These are phyloP conservation scores for Parasteatoda tepidariorum DNA, from an alignment of 1,140 invertebrate genomes.

Conservation along the genomic window DNA sequence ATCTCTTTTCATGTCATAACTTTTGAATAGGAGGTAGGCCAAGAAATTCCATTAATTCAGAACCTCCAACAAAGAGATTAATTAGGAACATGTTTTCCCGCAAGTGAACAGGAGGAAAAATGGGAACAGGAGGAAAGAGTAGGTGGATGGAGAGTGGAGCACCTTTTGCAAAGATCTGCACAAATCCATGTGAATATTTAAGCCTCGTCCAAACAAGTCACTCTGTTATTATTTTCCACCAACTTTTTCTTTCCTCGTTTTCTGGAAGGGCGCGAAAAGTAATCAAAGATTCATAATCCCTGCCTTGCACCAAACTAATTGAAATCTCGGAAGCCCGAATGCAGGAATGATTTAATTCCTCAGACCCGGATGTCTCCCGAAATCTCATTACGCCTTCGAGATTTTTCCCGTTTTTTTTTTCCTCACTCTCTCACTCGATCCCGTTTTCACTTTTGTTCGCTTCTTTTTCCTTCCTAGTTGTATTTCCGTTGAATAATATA, in stretches of 20 bases:
- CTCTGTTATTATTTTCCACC: neutral
- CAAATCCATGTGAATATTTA: constrained; percentile 3
- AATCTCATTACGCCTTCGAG: neutral
- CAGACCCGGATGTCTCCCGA: neutral
- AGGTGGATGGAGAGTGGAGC: neutral
- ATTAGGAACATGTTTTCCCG: neutral
- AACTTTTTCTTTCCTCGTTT: neutral
- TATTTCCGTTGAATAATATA: too few relatives aligned
- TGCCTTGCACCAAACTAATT: neutral
- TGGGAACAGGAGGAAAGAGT: neutral
- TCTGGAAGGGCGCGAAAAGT: neutral
- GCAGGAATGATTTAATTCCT: neutral
- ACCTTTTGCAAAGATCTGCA: neutral
- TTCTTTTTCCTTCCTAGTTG: too few relatives aligned
- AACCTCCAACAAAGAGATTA: neutral
- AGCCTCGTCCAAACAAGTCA: neutral
- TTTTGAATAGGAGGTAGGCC: too few relatives aligned
- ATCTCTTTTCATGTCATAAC: too few relatives aligned
- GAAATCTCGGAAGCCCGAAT: neutral
- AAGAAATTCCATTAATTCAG: neutral
- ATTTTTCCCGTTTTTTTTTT: neutral
- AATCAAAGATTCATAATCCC: constrained; percentile 16
- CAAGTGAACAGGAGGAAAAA: neutral
- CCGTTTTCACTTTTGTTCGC: neutral
- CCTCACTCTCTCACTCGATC: neutral